phyloP scores from a whole-genome alignment of 2,113 vertebrate genomes.

The Cavia porcellus region DNA sequence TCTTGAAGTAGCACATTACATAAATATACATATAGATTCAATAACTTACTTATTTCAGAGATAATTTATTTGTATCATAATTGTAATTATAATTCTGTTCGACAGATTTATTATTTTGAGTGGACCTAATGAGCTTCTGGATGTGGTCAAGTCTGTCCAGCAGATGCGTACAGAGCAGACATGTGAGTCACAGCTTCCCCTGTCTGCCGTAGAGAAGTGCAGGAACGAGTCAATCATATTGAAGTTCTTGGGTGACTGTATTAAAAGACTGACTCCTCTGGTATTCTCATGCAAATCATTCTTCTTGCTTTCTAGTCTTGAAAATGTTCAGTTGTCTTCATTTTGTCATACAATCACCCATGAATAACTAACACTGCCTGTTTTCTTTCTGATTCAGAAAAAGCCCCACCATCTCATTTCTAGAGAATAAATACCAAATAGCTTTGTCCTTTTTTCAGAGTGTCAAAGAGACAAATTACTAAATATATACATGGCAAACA shows the following conservation, averaged over 20 bases:
- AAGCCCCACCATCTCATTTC: not conserved
- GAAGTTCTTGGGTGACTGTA: not conserved
- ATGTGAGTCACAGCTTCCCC: not conserved
- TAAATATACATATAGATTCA: not conserved
- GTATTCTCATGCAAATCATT: not conserved
- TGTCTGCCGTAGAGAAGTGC: not conserved
- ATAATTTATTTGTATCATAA: not conserved
- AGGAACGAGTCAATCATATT: not conserved
- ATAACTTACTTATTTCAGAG: not conserved
- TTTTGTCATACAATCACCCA: slow-evolving; percentile 27
- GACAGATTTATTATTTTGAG: not conserved
- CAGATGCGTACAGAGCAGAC: not conserved
- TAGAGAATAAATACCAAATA: not conserved
- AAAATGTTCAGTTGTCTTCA: slow-evolving; percentile 20
- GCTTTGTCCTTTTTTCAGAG: not conserved
- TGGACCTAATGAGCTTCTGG: not conserved
- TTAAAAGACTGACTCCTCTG: not conserved
- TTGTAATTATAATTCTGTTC: not conserved
- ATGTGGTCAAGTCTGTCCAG: not conserved
- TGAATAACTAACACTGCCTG: not conserved
- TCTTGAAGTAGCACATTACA: not conserved
- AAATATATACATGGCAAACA: not conserved
- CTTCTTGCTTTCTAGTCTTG: slow-evolving; percentile 25
- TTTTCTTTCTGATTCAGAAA: slow-evolving; percentile 36
- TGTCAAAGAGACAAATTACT: slow-evolving; percentile 1